Conservation (phyloP, 2,113 vertebrate genomes). For the Desmodus rotundus region DNA sequence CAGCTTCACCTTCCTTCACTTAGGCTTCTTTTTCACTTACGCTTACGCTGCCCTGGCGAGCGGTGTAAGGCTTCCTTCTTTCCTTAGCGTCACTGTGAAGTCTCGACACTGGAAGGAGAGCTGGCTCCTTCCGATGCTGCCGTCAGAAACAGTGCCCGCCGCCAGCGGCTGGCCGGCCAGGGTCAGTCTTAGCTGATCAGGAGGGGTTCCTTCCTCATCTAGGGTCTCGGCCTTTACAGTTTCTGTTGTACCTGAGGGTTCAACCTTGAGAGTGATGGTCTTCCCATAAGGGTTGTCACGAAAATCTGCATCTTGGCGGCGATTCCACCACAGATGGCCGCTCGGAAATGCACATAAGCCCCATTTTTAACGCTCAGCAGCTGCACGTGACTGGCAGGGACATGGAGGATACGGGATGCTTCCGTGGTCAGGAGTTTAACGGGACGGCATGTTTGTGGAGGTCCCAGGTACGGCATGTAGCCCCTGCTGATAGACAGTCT, state of each 20-base stretch:
- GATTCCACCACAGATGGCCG: neutral
- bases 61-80: neutral
- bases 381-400: neutral
- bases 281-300: neutral
- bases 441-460: too few species aligned
- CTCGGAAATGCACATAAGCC: neutral
- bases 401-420: accelerated
- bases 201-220: neutral
- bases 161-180: neutral
- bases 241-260: neutral
- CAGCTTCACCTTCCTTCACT: neutral
- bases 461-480: accelerated
- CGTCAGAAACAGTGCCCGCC: neutral
- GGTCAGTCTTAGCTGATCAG: neutral
- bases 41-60: neutral
- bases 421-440: neutral
- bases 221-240: neutral
- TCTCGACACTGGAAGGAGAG: neutral
- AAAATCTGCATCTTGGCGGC: neutral
- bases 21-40: neutral
- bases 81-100: neutral
- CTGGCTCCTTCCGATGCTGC: neutral
- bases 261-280: neutral
- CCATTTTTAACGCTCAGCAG: neutral
- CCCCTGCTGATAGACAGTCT: too few species aligned